Percentiles rank a stretch among this genome's conserved stretches.
Evolutionary conservation across 2,888 invertebrate species (phyloP).

Genomic region (Coecobrya sp.): DNA sequence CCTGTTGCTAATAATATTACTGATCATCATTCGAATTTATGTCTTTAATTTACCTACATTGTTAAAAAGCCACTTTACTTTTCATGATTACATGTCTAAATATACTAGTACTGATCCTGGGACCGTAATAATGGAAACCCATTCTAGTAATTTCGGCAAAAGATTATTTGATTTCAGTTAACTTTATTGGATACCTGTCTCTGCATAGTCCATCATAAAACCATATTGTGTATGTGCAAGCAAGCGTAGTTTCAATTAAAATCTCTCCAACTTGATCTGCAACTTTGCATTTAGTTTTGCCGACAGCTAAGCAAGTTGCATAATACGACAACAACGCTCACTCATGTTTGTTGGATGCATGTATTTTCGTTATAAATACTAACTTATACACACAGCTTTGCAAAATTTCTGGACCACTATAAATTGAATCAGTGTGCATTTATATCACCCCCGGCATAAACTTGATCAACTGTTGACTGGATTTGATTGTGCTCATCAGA

Average conservation of each 20-base stretch:
- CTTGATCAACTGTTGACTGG: constrained; percentile 44
- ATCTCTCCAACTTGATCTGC: background rate
- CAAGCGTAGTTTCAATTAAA: constrained; percentile 19
- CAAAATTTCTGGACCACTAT: background rate
- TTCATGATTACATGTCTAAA: too few relatives aligned
- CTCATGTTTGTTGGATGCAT: background rate
- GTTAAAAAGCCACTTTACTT: background rate
- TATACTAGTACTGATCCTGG: background rate
- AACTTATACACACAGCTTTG: too few relatives aligned
- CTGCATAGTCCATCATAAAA: background rate
- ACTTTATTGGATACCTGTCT: background rate
- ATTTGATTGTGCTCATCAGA: constrained; percentile 12
- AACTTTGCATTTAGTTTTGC: background rate
- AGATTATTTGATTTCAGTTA: background rate
- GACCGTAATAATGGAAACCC: background rate
- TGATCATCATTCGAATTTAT: background rate
- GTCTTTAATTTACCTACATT: background rate
- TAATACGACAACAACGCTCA: background rate
- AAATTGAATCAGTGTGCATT: constrained; percentile 1
- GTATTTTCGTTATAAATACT: background rate
- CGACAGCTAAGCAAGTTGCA: constrained; percentile 26
- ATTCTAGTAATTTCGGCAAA: background rate
- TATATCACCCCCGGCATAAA: constrained; percentile 44
- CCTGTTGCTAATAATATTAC: constrained; percentile 1
- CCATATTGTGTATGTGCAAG: background rate